These are phyloP conservation scores for Alviniconcha strummeri DNA, from an alignment of 2,888 invertebrate genomes.

Conservation along the genomic window DNA sequence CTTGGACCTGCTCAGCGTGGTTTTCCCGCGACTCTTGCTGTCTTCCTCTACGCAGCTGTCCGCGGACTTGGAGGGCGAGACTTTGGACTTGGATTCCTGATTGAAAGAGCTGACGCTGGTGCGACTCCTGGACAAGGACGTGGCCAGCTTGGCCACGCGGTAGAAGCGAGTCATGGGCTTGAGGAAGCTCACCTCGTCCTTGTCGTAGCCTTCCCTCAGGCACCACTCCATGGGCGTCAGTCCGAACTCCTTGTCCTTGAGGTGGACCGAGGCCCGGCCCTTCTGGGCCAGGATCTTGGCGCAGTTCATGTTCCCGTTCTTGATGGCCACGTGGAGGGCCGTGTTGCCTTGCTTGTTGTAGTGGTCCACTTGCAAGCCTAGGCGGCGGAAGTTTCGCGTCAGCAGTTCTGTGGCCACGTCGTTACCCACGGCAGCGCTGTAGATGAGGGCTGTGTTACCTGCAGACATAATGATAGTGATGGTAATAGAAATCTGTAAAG, in stretches of 20 bases:
- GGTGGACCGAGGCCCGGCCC: slow-evolving; percentile 63
- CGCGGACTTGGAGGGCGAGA: slow-evolving; percentile 17
- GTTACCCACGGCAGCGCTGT: slow-evolving; percentile 68
- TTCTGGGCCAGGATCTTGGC: slow-evolving; percentile 67
- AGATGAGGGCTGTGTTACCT: slow-evolving; percentile 70
- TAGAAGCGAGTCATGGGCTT: slow-evolving; percentile 41
- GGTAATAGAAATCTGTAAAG: not conserved
- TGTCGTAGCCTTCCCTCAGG: slow-evolving; percentile 59
- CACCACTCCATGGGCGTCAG: slow-evolving; percentile 68
- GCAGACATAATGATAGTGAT: slow-evolving; percentile 30
- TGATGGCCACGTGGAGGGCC: slow-evolving; percentile 67
- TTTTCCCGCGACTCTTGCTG: not conserved
- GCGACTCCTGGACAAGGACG: slow-evolving; percentile 28
- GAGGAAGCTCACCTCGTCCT: slow-evolving; percentile 57
- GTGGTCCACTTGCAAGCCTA: slow-evolving; percentile 69
- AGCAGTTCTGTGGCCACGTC: slow-evolving; percentile 69
- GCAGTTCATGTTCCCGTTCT: slow-evolving; percentile 64
- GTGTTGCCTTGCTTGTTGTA: slow-evolving; percentile 68
- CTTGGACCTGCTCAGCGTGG: slow-evolving; percentile 21
- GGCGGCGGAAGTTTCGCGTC: slow-evolving; percentile 66
- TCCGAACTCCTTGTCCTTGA: slow-evolving; percentile 56
- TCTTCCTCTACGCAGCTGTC: slow-evolving; percentile 12
- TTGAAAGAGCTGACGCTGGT: slow-evolving; percentile 7
- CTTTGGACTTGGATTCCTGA: not conserved
- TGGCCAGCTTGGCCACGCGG: slow-evolving; percentile 44